These are phyloP conservation scores for Scylla paramamosain DNA, from an alignment of 1,140 invertebrate genomes.

Conservation along the genomic window DNA sequence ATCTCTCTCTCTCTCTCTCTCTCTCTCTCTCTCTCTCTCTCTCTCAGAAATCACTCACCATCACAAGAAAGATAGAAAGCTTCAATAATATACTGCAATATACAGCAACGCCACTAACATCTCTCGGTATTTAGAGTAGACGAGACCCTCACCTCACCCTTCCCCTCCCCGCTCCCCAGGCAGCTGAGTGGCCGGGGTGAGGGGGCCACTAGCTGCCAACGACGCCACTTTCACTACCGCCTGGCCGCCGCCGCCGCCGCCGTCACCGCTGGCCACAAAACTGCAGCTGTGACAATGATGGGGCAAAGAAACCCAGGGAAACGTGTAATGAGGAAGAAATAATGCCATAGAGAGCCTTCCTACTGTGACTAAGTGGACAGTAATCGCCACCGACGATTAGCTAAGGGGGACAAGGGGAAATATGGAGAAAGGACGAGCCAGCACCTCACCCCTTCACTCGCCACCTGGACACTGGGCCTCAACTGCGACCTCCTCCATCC, in stretches of 20 bases:
- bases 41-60: too few species aligned
- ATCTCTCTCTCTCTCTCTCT: too few species aligned
- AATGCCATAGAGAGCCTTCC: neutral
- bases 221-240: constrained; percentile 9
- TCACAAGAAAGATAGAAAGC: too few species aligned
- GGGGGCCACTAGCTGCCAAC: neutral
- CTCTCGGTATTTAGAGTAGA: neutral
- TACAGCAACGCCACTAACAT: neutral
- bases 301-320: neutral
- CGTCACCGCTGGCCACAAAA: constrained; percentile 7
- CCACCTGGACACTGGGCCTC: neutral
- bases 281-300: constrained; percentile 10
- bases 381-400: neutral
- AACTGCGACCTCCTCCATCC: neutral
- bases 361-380: neutral
- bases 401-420: neutral
- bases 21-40: too few species aligned
- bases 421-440: neutral
- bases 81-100: too few species aligned
- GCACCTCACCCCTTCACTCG: neutral
- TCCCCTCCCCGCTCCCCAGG: neutral
- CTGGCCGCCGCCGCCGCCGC: neutral
- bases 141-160: neutral
- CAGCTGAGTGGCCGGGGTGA: neutral
- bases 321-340: neutral